These are phyloP conservation scores for Nasonia oneida DNA, from an alignment of 2,888 invertebrate species.

Conservation along the genomic window DNA sequence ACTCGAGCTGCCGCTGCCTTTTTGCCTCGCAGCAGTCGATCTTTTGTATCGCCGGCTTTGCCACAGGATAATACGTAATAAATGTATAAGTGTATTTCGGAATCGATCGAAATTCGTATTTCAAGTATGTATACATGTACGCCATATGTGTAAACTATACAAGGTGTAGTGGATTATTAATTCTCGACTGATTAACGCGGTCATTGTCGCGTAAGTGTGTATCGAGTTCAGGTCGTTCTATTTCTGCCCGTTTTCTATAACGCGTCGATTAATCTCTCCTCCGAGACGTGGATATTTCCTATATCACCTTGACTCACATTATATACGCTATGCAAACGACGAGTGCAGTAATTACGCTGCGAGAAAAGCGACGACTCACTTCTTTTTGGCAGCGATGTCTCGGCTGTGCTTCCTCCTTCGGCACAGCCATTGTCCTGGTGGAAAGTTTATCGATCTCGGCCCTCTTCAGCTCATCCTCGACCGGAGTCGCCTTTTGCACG, in stretches of 20 bases:
- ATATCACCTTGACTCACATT: background rate
- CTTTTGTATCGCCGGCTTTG: constrained; percentile 4
- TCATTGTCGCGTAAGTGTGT: background rate
- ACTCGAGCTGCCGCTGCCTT: background rate
- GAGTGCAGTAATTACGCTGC: background rate
- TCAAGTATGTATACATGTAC: background rate
- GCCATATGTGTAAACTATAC: background rate
- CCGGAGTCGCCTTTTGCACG: constrained; percentile 68
- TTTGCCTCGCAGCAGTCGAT: constrained; percentile 47
- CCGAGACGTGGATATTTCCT: background rate
- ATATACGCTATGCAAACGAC: background rate
- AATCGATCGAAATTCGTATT: background rate
- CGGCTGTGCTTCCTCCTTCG: background rate
- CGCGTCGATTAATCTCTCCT: background rate
- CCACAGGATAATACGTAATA: background rate
- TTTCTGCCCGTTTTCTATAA: background rate
- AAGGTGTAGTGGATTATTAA: background rate
- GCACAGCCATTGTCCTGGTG: constrained; percentile 40
- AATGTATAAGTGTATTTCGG: background rate
- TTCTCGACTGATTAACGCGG: background rate
- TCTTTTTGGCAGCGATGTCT: background rate
- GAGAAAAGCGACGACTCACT: background rate
- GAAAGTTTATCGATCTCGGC: constrained; percentile 68
- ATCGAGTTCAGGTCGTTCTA: constrained; percentile 5
- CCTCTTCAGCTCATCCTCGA: constrained; percentile 68